Conservation (phyloP, 2,797 vertebrate species). For the Schizothorax lantsangensis region DNA sequence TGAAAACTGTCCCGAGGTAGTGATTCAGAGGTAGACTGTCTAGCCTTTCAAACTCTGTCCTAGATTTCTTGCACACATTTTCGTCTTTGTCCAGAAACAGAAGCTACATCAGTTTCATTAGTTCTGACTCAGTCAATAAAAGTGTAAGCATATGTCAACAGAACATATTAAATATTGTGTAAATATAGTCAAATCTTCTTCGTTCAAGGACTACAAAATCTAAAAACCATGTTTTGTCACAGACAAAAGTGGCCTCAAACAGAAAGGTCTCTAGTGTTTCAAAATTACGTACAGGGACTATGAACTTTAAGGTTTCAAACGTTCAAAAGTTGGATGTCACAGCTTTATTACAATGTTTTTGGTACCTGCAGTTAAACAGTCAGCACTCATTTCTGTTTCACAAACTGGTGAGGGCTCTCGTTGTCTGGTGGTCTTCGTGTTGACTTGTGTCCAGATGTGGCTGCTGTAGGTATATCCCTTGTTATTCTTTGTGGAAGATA, state of each 20-base stretch:
- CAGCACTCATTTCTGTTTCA: conserved; percentile 38
- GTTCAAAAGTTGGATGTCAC: conserved; percentile 43
- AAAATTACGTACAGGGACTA: conserved; percentile 26
- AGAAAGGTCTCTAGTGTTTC: conserved; percentile 26
- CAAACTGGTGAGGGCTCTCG: conserved; percentile 19
- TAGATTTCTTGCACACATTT: conserved; percentile 32
- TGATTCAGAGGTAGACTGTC: conserved; percentile 38
- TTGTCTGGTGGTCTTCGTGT: conserved; percentile 46
- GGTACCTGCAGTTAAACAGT: conserved; percentile 13
- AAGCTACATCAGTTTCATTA: background rate
- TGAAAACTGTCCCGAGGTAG: conserved; percentile 55
- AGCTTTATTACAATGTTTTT: conserved; percentile 53
- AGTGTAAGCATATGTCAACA: background rate
- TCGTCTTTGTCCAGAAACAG: background rate
- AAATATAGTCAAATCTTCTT: background rate
- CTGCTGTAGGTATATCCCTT: conserved; percentile 79
- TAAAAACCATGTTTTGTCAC: conserved; percentile 17
- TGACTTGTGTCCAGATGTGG: conserved; percentile 50
- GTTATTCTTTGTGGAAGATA: conserved; percentile 73
- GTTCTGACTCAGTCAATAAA: background rate
- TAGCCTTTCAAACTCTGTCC: conserved; percentile 28
- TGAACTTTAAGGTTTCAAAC: background rate
- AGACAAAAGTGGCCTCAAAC: conserved; percentile 11
- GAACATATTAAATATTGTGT: background rate
- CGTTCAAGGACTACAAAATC: background rate